phyloP scores from a whole-genome alignment of 2,113 vertebrate species.

The Pan troglodytes region DNA sequence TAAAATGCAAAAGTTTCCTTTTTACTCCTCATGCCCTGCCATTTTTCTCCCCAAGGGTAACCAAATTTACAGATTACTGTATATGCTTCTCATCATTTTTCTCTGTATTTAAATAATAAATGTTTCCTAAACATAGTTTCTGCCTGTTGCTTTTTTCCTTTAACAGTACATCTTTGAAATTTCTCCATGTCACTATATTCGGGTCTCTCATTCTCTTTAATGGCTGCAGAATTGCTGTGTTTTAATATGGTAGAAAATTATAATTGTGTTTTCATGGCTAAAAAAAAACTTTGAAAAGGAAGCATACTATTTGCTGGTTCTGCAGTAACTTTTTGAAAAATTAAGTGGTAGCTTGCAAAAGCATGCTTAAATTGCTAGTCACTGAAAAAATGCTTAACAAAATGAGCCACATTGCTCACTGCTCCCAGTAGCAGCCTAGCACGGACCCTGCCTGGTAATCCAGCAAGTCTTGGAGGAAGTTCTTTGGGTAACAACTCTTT shows the following conservation, averaged over 20 bases:
- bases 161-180: not conserved
- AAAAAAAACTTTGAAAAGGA: slow-evolving; percentile 25
- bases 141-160: not conserved
- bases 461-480: not conserved
- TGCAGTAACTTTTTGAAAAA: not conserved
- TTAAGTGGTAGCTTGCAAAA: not conserved
- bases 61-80: not conserved
- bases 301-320: not conserved
- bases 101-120: not conserved
- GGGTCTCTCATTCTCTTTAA: not conserved
- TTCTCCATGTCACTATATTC: not conserved
- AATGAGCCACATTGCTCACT: not conserved
- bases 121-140: not conserved
- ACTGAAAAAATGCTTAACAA: not conserved
- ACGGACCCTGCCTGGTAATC: not conserved
- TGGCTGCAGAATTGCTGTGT: not conserved
- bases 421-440: not conserved
- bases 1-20: not conserved
- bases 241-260: not conserved
- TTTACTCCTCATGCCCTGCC: not conserved
- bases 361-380: not conserved
- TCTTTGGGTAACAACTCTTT: not conserved
- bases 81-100: not conserved
- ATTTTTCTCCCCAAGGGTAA: not conserved
- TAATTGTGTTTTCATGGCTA: not conserved